Evolutionary conservation across 53 echinoderm and acorn worm genomes (phyloP), one percentile per base, ranked within the genome.

Genomic region (Actinopyga echinites): DNA sequence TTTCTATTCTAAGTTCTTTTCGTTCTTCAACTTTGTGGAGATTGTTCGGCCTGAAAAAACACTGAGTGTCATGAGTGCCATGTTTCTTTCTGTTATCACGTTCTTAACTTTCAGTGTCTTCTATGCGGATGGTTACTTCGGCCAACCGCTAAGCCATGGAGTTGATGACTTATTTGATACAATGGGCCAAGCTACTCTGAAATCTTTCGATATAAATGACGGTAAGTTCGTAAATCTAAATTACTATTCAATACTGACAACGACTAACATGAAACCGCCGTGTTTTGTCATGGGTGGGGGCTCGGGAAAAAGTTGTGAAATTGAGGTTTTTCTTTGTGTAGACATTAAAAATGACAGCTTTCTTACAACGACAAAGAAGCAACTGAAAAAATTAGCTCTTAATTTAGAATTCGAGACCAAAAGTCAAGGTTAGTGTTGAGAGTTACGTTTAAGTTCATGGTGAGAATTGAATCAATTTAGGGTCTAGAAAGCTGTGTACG

Each of bases 111-210:
- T 17, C 3, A 11, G 22, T 12, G 15, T 34, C n/a, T 33, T 65
- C 43, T 19, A 44, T 31, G 78, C 79, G 36, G 17, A 53, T 42
- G 91, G 87, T 37, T 74, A 60, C n/a, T 92, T 92, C 56, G 92
- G 92, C 25, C 75, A 86, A 30, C 40, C 73, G 0, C 44, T 79
- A 38, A 32, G 24, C 55, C 86, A 92, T 30, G 89, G 89, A 34
- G 56, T 55, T n/a, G 92, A 92, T 43, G 86, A 86, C n/a, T 28
- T 69, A 13, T 89, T 92, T 65, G 89, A 89, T 40, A 54, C 52
- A 0, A 89, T 92, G 92, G 92, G 92, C 8, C 56, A 92, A 35
- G 92, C 92, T 17, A 86, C 52, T 19, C 77, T 92, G 8, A 86
- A 57, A 15, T 61, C 45, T 22, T 92, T 87, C 54, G 78, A 78